Evolutionary conservation across 2,888 invertebrate species (phyloP), one percentile per base, ranked within the genome.

Genomic region (Uropetala carovei): DNA sequence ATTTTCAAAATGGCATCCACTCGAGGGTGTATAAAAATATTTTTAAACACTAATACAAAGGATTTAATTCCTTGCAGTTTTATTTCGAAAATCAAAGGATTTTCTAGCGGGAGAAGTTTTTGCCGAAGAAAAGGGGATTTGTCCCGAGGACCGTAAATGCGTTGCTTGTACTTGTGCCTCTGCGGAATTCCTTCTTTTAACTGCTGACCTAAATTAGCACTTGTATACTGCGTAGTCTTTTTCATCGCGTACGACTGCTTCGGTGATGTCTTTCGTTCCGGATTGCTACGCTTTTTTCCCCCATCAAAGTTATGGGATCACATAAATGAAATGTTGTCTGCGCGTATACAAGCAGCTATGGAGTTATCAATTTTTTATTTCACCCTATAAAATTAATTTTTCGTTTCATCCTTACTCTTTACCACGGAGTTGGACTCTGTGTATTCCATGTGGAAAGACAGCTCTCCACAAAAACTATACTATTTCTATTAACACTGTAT

Each of bases 121-220:
- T 16, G 64, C 64, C 16, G 68, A 22, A 27, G 43, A 43, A 14
- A 10, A 22, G 75, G 27, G 75, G 75, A 75, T 22, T 75, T 22
- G 75, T 27, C 75, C 68, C 75, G 27, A 75, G 75, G 75, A 75
- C 75, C 27, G 14, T 75, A 27, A 68, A 68, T 75, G 75, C 27
- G 22, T 9, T 75, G 27, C 13, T 27, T 3, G 43, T 18, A 27
- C 68, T 10, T 10, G 18, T n/a, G 68, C 75, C 75, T 75, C 22
- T 75, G 75, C 75, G 75, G 22, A 27, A 27, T 75, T 68, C 68
- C 68, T 10, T 22, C 43, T 68, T 27, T 75, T 13, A 75, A 75
- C 22, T 75, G 75, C 75, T 75, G 75, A 75, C 75, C 75, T 75
- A 75, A 75, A 75, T 75, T 75, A 75, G 75, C 75, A 68, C 68